Percentiles rank a stretch among this genome's conserved stretches.
Evolutionary conservation across 2,113 vertebrate species (phyloP).

Genomic region (Cebidichthys violaceus): DNA sequence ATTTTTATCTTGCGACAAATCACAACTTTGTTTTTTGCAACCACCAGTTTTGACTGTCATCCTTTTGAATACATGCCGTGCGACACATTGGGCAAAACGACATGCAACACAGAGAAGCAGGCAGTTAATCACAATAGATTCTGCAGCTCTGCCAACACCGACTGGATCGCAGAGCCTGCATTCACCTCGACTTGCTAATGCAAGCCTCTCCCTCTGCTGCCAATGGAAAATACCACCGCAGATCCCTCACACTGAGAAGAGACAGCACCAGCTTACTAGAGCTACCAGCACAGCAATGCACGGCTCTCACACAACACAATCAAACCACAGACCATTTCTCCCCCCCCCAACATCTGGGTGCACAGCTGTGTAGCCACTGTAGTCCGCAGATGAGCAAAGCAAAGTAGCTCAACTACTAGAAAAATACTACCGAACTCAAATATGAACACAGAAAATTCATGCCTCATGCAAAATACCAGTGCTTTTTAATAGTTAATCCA

Average conservation of each 20-base stretch:
- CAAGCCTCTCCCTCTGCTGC: conserved; percentile 15
- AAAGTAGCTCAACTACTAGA: conserved; percentile 11
- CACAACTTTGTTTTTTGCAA: background rate
- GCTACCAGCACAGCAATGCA: conserved; percentile 8
- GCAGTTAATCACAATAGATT: conserved; percentile 47
- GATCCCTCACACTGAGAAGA: conserved; percentile 56
- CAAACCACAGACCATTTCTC: conserved; percentile 4
- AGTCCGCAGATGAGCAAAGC: conserved; percentile 13
- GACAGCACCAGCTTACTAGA: conserved; percentile 23
- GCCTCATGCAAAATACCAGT: conserved; percentile 66
- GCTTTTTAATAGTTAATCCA: conserved; percentile 52
- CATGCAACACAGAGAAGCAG: conserved; percentile 26
- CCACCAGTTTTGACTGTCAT: background rate
- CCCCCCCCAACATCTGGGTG: background rate
- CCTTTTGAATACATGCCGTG: conserved; percentile 5
- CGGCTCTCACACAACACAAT: conserved; percentile 22
- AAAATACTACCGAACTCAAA: conserved; percentile 36
- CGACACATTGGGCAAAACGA: conserved; percentile 9
- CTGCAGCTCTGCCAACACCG: conserved; percentile 47
- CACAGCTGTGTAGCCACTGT: background rate
- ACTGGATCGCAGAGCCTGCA: conserved; percentile 37
- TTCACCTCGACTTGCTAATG: conserved; percentile 37
- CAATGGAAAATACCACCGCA: conserved; percentile 73
- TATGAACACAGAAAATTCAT: conserved; percentile 47
- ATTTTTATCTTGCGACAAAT: background rate